Percentiles rank a stretch among this genome's conserved stretches.
These are phyloP conservation scores for Spermophilus dauricus DNA, from an alignment of 2,113 vertebrate genomes.

Conservation along the genomic window DNA sequence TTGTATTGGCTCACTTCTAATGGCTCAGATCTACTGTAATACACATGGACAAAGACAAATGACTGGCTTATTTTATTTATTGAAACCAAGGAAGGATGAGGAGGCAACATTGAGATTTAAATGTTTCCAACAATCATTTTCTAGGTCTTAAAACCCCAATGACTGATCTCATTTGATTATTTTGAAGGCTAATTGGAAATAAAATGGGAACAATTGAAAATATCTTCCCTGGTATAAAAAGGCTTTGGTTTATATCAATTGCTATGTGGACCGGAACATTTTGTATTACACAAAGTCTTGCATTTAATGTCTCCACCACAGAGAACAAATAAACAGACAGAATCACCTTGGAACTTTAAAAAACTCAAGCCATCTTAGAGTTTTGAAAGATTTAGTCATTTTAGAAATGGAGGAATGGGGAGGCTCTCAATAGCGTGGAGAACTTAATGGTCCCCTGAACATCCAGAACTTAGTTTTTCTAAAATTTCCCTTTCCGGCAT, in stretches of 20 bases:
- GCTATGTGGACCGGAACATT: background rate
- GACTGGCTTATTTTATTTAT: conserved; percentile 11
- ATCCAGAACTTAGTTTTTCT: background rate
- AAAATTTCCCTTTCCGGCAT: background rate
- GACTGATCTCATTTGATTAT: background rate
- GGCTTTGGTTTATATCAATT: background rate
- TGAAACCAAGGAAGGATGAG: conserved; percentile 5
- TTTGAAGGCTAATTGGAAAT: conserved; percentile 32
- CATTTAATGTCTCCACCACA: background rate
- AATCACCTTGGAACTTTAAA: background rate
- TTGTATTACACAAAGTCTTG: background rate
- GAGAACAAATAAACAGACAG: background rate
- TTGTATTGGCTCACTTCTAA: background rate
- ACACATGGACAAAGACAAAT: background rate
- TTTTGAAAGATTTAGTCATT: conserved; percentile 30
- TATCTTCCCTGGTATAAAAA: background rate
- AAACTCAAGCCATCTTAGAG: background rate
- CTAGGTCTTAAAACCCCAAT: conserved; percentile 35
- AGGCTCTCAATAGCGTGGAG: background rate
- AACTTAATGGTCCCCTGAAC: background rate
- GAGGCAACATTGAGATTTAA: background rate
- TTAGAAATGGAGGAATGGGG: background rate
- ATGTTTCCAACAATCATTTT: background rate
- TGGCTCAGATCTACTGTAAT: background rate
- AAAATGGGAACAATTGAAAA: background rate